Base-by-base conservation (phyloP, 64 coral and sea anemone genomes). In the Stylophora pistillata region DNA sequence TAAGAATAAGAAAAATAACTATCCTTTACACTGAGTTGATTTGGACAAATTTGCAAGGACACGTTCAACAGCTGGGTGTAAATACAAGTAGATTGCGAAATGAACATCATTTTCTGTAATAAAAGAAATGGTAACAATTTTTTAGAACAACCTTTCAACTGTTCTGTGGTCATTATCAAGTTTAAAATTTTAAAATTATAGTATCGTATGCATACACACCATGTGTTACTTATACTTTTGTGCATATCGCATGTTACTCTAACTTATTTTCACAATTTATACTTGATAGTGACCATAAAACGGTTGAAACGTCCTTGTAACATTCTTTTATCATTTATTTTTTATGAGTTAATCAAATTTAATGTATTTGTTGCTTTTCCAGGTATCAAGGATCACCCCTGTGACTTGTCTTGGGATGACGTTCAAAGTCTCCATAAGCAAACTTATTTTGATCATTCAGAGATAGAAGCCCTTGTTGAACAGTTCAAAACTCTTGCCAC, bases 401-500 rank as follows among this genome's bases (percentile, higher is more conserved):
- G 87, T 30, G 58, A 55, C 60, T 26, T 96, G 53, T 81, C 95
- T 13, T 99, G 97, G 93, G 78, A 95, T 68, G 90, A 99, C 23
- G 91, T 92, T 61, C 90, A 87, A 34, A 81, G 61, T 34, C 78
- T 99, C n/a, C 90, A 92, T 83, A 77, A 95, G 29, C 77, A 88
- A 16, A 95, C 87, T 15, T 90, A 99, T 74, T 99, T 95, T 95
- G 85, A 95, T 52, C 90, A 95, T 75, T 80, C 88, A 11, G 97
- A 99, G 84, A 93, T 99, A 17, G 93, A 99, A 72, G 94, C 97
- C 17, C 69, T 99, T 41, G 73, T 95, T 69, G 90, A 99, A 71
- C 97, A 99, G 76, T 99, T 95, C 77, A 89, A 89, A 82, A 95
- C 93, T 30, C 72, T 99, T 58, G 93, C 97, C 33, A 95, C 97